Evolutionary conservation across 2,113 vertebrate species (phyloP).

Genomic region (Leucosticte australis): DNA sequence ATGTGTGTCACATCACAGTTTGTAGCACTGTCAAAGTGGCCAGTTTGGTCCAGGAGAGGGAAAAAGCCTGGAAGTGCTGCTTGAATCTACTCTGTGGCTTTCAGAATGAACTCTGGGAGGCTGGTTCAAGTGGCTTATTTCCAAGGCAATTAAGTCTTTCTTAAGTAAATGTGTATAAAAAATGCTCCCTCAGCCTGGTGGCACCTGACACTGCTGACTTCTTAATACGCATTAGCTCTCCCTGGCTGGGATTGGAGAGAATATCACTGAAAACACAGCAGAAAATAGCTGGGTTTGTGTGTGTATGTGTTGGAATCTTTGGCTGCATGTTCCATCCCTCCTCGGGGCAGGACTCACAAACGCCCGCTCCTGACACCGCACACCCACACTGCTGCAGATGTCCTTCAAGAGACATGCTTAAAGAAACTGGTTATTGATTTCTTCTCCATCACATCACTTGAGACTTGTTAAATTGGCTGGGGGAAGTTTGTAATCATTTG

Average conservation of each 20-base stretch:
- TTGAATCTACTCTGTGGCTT: not conserved
- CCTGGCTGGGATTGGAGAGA: not conserved
- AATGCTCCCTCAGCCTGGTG: slow-evolving; percentile 15
- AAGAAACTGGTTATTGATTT: not conserved
- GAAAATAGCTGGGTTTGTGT: not conserved
- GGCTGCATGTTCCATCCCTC: not conserved
- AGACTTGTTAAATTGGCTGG: not conserved
- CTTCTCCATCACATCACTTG: not conserved
- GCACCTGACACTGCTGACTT: slow-evolving; percentile 19
- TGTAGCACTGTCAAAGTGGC: not conserved
- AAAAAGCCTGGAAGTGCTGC: not conserved
- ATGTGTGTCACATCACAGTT: not conserved
- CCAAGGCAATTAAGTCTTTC: slow-evolving; percentile 35
- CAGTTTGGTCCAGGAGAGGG: not conserved
- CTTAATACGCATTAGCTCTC: not conserved
- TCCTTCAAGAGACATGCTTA: not conserved
- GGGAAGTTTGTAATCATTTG: not conserved
- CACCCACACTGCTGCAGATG: not conserved
- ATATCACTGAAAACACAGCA: not conserved
- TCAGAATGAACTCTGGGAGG: not conserved
- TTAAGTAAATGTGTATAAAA: not conserved
- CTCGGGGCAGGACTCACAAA: not conserved
- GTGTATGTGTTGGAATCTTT: not conserved
- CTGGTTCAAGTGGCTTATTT: slow-evolving; percentile 26
- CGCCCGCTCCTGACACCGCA: rapidly evolving